These are phyloP conservation scores for Orussus abietinus DNA, from an alignment of 1,140 invertebrate species.

Conservation along the genomic window DNA sequence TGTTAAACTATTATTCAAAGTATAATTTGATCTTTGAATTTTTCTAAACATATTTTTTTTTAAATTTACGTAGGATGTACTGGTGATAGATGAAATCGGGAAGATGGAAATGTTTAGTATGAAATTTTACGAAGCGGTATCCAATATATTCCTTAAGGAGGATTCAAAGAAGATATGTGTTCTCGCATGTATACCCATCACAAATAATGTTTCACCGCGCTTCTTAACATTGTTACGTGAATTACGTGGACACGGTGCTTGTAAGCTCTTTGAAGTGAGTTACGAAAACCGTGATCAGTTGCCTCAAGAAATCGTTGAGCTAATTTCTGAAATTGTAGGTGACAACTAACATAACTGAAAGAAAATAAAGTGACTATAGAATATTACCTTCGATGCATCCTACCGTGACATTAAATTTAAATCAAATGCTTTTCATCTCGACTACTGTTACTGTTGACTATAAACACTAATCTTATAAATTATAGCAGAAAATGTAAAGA, in stretches of 20 bases:
- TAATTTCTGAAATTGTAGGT: constrained; percentile 15
- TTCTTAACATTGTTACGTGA: constrained; percentile 26
- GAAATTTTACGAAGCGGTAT: constrained; percentile 45
- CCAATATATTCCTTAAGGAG: constrained; percentile 41
- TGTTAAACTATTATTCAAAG: neutral
- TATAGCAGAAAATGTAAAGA: constrained; percentile 23
- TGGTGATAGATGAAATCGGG: constrained; percentile 65
- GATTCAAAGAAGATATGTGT: constrained; percentile 32
- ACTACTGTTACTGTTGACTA: too few relatives aligned
- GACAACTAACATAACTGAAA: constrained; percentile 7
- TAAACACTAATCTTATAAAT: too few relatives aligned
- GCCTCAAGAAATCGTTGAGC: constrained; percentile 19
- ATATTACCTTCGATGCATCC: too few relatives aligned
- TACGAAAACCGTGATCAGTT: constrained; percentile 26
- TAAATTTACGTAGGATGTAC: constrained; percentile 36
- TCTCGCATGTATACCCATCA: constrained; percentile 60
- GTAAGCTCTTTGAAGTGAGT: constrained; percentile 19
- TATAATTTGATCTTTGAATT: too few relatives aligned
- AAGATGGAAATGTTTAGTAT: constrained; percentile 67
- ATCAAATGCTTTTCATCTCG: too few relatives aligned
- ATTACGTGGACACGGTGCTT: constrained; percentile 17
- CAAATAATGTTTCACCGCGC: constrained; percentile 24
- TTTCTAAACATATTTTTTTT: constrained; percentile 20
- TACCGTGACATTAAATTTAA: too few relatives aligned
- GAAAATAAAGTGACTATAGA: constrained; percentile 2